Base-by-base conservation (phyloP, 1,140 invertebrate genomes). In the Reticulitermes speratus region DNA sequence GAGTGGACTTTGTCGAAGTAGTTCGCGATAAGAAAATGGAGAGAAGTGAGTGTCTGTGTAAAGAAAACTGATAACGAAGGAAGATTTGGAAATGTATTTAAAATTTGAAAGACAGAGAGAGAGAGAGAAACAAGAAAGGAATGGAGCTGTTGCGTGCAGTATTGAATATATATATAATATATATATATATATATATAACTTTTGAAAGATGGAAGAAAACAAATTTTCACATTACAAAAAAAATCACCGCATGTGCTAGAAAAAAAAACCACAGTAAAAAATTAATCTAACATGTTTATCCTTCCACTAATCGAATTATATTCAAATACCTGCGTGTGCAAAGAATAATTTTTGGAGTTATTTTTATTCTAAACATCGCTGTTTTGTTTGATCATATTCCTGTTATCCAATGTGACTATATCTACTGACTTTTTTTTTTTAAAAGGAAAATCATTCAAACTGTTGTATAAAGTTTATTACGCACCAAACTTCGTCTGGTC, bases 251-350 rank as follows among this genome's bases (percentile, higher is more conserved):
- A 75, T 75, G 65, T 75, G 65, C 65, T 75, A 75, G 65, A 75
- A 75, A 75, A 30, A 65, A 65, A 75, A 75, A 75, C 25, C n/a
- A 75, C 65, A 75, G 65, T 75, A 19, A 75, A 75, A 75, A 75
- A 75, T 75, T 75, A n/a, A 75, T 75, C 65, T 75, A 75, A 75
- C 65, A 75, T 75, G 65, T 75, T 75, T 75, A 30, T 75, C 65
- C 65, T 75, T 75, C 65, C 65, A 75, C n/a, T 75, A 75, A 75
- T 75, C 65, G 65, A 75, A 75, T 75, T 75, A 38, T 38, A 75
- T 75, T 75, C 65, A 75, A 30, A 30, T 30, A 30, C 65, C 65
- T 75, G 7, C n/a, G 65, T 75, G 65, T 75, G 65, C 65, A 75
- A 75, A 75, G 65, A 30, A 75, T 75, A 75, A n/a, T 75, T 75